phyloP scores from a whole-genome alignment of 2,113 vertebrate species.

The Entomyzon cyanotis region DNA sequence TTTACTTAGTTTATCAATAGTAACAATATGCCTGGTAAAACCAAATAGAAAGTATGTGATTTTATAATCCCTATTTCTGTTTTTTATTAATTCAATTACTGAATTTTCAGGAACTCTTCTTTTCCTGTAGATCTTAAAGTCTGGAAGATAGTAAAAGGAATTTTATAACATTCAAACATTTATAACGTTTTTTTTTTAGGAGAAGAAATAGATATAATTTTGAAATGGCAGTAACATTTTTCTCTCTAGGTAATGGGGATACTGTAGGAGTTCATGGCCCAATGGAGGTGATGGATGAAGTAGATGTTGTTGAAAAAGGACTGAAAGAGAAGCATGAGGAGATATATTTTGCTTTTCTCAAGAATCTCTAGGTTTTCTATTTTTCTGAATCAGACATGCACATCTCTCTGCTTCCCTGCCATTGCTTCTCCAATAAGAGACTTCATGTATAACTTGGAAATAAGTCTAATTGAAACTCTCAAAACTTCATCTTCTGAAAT shows the following conservation, averaged over 20 bases:
- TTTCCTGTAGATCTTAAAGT: not conserved
- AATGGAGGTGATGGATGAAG: not conserved
- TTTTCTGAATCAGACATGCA: not conserved
- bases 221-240: not conserved
- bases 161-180: not conserved
- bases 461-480: conserved; percentile 42
- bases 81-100: not conserved
- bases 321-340: not conserved
- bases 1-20: not conserved
- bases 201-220: not conserved
- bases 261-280: not conserved
- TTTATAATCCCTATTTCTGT: not conserved
- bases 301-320: not conserved
- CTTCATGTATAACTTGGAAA: not conserved
- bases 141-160: not conserved
- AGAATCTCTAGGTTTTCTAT: not conserved
- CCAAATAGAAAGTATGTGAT: not conserved
- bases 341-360: not conserved
- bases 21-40: not conserved
- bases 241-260: not conserved
- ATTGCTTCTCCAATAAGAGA: not conserved
- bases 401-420: not conserved
- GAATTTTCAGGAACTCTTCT: not conserved
- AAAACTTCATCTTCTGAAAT: conserved; percentile 44
- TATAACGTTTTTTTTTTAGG: not conserved